Percentiles rank a stretch among this genome's conserved stretches.
phyloP scores from a whole-genome alignment of 2,113 vertebrate genomes.

The Plotosus lineatus region DNA sequence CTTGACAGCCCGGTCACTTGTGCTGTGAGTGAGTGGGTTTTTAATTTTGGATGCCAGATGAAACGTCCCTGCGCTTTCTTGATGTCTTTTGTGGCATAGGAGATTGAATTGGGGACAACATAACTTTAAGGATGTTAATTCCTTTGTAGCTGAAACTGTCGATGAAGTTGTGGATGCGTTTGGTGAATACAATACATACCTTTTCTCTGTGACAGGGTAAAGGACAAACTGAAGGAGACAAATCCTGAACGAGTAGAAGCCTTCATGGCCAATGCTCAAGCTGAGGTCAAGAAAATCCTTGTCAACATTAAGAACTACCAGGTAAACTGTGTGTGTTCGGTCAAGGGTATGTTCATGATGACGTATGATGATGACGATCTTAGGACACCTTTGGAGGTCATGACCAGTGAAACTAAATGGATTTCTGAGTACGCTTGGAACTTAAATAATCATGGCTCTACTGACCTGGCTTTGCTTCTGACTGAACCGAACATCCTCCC shows the following conservation, averaged over 20 bases:
- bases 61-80: constrained; percentile 74
- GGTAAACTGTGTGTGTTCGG: constrained; percentile 26
- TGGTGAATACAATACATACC: not conserved
- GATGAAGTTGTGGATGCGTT: not conserved
- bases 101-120: constrained; percentile 71
- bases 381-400: constrained; percentile 59
- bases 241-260: constrained; percentile 49
- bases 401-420: constrained; percentile 48
- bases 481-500: not conserved
- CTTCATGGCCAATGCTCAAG: constrained; percentile 50
- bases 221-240: constrained; percentile 32
- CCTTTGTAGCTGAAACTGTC: not conserved
- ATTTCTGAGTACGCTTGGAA: constrained; percentile 20
- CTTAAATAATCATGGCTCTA: not conserved
- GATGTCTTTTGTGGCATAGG: constrained; percentile 54
- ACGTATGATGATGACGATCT: constrained; percentile 53
- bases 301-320: constrained; percentile 55
- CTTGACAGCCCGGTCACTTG: constrained; percentile 71
- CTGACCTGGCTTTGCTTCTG: fast-evolving
- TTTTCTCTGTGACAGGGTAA: constrained; percentile 9
- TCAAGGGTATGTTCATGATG: not conserved
- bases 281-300: constrained; percentile 57
- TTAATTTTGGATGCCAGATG: constrained; percentile 66
- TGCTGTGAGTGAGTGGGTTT: constrained; percentile 63
- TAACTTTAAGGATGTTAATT: not conserved